Conservation (phyloP, 2,888 invertebrate genomes). For the Dolomedes plantarius region DNA sequence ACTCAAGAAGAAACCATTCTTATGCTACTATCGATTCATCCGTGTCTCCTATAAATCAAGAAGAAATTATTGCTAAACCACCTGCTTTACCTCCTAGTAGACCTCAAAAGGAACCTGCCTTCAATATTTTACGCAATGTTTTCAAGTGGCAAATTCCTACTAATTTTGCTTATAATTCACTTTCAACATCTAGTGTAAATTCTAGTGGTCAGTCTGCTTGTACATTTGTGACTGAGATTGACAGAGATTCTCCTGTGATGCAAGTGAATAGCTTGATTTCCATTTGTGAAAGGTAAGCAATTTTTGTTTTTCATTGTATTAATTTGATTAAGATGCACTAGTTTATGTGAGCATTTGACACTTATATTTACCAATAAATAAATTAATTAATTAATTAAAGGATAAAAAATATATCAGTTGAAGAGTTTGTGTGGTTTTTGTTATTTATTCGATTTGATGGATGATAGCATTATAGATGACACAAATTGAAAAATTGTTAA, state of each 20-base stretch:
- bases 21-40: conserved; percentile 80
- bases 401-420: no score
- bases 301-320: background rate
- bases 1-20: conserved; percentile 81
- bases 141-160: conserved; percentile 42
- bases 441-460: no score
- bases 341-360: no score
- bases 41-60: conserved; percentile 24
- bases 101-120: conserved; percentile 42
- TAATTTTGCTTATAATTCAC: conserved; percentile 49
- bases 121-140: conserved; percentile 35
- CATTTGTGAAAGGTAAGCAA: conserved; percentile 38
- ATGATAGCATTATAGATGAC: no score
- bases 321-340: no score
- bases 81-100: conserved; percentile 23
- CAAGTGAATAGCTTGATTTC: conserved; percentile 30
- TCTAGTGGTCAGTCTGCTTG: conserved; percentile 59
- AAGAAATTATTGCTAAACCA: conserved; percentile 17
- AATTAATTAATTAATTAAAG: no score
- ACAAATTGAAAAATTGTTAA: no score
- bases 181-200: conserved; percentile 50
- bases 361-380: no score
- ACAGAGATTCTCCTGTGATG: conserved; percentile 22
- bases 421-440: no score
- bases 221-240: conserved; percentile 52